These are phyloP conservation scores for Bubo bubo DNA, from an alignment of 2,113 vertebrate genomes.

Conservation along the genomic window DNA sequence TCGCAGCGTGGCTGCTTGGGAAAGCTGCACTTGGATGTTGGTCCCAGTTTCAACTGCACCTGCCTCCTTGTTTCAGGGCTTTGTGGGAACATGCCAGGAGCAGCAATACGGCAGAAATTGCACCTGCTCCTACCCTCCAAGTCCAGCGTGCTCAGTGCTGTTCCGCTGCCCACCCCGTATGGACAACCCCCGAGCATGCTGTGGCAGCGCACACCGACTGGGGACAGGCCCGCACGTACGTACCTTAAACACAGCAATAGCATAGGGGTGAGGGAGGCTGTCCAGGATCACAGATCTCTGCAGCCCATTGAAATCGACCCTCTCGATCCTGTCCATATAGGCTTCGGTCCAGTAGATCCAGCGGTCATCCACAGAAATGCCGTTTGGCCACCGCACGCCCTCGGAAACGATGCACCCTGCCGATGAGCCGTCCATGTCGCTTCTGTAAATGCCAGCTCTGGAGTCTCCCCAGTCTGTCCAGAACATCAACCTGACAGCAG, in stretches of 20 bases:
- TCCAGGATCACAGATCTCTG: conserved; percentile 89
- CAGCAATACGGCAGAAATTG: not conserved
- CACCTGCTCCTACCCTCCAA: not conserved
- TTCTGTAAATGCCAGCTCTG: conserved; percentile 88
- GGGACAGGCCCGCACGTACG: rapidly evolving
- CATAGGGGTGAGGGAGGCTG: conserved; percentile 93
- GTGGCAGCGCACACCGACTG: rapidly evolving
- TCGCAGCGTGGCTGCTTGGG: not conserved
- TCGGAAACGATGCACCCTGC: conserved; percentile 83
- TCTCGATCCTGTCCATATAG: conserved; percentile 94
- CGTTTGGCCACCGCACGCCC: conserved; percentile 95
- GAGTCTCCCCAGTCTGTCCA: conserved; percentile 98
- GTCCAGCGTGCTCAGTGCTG: rapidly evolving
- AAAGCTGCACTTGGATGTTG: not conserved
- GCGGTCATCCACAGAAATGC: conserved; percentile 88
- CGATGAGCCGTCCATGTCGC: conserved; percentile 90
- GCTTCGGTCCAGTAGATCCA: conserved; percentile 99
- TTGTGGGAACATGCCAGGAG: not conserved
- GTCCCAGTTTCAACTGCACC: not conserved
- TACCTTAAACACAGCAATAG: conserved; percentile 96
- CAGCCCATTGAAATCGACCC: conserved; percentile 83
- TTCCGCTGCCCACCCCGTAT: not conserved
- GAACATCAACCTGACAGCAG: conserved; percentile 88
- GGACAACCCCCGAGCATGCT: rapidly evolving
- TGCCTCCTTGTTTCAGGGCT: not conserved